Evolutionary conservation across 2,888 invertebrate genomes (phyloP), one percentile per base, ranked within the genome.

Genomic region (Drosophila bunnanda): DNA sequence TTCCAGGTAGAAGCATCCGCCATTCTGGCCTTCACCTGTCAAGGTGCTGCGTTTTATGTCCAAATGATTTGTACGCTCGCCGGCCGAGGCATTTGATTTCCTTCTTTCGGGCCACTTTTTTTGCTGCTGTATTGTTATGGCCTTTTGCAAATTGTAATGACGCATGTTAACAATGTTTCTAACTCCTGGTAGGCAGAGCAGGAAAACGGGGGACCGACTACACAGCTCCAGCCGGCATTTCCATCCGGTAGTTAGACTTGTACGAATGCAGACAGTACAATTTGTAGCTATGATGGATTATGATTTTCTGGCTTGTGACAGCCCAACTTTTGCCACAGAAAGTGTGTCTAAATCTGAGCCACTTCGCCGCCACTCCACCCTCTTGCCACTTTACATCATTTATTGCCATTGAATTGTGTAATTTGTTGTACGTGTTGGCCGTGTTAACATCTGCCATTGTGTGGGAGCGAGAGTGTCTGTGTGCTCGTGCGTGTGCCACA

Each of bases 101-200:
- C 60, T 70, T 73, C 44, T 75, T 70, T 55, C 48, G 32, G 58
- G 22, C 20, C 36, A 41, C 59, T 61, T 66, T 65, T 30, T 30
- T 69, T 79, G 57, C 41, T 22, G 32, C 36, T 20, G 50, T 54
- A 66, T 66, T 57, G 72, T 72, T 72, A 67, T 82, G 79, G 64
- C 79, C 80, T 79, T 80, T 82, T 82, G 79, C 88, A 88, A 89
- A 88, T 83, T 89, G 89, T 89, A 90, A 89, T 89, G 89, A 88
- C 88, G 89, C 83, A 89, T 89, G 90, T 89, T 89, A 89, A 89
- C 89, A 90, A 86, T 82, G 86, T 87, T 80, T 77, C 75, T 60
- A 57, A 13, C 46, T 43, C 43, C 28, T 10, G 10, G n/a, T 46
- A 30, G 20, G 4, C 17, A 28, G 44, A 28, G 32, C 25, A 41